These are phyloP conservation scores for Eidolon dupreanum DNA, from an alignment of 2,797 vertebrate species.

Conservation along the genomic window DNA sequence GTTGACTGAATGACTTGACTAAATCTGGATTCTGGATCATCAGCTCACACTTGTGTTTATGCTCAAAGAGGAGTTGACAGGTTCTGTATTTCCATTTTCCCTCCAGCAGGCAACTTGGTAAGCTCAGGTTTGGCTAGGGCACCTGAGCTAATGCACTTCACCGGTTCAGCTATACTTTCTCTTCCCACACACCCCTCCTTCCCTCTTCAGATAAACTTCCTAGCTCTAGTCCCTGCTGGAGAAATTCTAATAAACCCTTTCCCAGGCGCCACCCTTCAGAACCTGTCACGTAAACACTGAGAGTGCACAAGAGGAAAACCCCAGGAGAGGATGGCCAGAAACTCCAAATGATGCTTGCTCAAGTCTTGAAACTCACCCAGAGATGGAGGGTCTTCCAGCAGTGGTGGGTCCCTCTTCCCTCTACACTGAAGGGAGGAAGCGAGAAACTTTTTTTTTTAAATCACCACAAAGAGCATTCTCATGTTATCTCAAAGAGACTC, in stretches of 20 bases:
- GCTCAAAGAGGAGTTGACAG: not conserved
- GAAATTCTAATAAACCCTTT: constrained; percentile 35
- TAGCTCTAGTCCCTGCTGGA: not conserved
- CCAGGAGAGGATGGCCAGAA: not conserved
- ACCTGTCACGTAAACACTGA: not conserved
- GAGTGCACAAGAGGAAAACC: not conserved
- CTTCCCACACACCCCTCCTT: not conserved
- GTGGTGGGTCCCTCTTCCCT: not conserved
- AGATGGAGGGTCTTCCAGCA: not conserved
- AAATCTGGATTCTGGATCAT: not conserved
- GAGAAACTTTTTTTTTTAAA: not conserved
- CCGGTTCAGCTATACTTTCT: not conserved
- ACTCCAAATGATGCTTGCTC: not conserved
- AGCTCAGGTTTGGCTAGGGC: not conserved
- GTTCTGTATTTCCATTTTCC: not conserved
- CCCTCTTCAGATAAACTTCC: not conserved
- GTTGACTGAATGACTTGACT: not conserved
- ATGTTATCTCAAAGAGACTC: not conserved
- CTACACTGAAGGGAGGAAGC: not conserved
- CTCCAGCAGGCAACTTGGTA: not conserved
- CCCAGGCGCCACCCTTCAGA: constrained; percentile 21
- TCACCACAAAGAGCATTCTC: not conserved
- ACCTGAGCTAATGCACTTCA: not conserved
- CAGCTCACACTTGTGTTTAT: not conserved
- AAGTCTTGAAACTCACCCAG: not conserved